phyloP scores from a whole-genome alignment of 2,888 invertebrate species.

The Mycalesis mineus region DNA sequence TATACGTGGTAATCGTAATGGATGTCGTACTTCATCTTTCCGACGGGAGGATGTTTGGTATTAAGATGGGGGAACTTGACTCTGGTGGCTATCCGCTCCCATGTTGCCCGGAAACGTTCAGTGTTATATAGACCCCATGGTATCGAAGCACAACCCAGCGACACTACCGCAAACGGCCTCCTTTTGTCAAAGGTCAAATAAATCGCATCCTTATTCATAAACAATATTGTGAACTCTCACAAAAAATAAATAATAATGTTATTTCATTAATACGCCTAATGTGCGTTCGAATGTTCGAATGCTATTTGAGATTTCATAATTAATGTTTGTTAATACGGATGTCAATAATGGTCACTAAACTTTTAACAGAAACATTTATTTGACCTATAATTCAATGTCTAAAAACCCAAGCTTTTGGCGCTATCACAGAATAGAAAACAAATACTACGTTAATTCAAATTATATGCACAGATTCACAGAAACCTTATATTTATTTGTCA shows the following conservation, averaged over 20 bases:
- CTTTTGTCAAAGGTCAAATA: conserved; percentile 15
- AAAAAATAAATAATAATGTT: no score
- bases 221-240: background rate
- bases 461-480: background rate
- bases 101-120: conserved; percentile 57
- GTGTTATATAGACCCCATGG: conserved; percentile 65
- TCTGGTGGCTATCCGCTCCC: conserved; percentile 69
- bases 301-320: background rate
- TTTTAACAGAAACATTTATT: background rate
- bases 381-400: background rate
- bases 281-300: background rate
- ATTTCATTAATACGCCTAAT: background rate
- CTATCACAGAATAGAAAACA: background rate
- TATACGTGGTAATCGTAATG: conserved; percentile 66
- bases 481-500: conserved; percentile 8
- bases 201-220: background rate
- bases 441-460: background rate
- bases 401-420: background rate
- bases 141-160: conserved; percentile 22
- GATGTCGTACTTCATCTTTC: conserved; percentile 75
- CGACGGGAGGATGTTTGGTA: conserved; percentile 67
- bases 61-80: conserved; percentile 75
- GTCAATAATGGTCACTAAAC: no score
- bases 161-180: conserved; percentile 8
- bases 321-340: background rate